These are phyloP conservation scores for Halesus radiatus DNA, from an alignment of 1,140 invertebrate species.

Conservation along the genomic window DNA sequence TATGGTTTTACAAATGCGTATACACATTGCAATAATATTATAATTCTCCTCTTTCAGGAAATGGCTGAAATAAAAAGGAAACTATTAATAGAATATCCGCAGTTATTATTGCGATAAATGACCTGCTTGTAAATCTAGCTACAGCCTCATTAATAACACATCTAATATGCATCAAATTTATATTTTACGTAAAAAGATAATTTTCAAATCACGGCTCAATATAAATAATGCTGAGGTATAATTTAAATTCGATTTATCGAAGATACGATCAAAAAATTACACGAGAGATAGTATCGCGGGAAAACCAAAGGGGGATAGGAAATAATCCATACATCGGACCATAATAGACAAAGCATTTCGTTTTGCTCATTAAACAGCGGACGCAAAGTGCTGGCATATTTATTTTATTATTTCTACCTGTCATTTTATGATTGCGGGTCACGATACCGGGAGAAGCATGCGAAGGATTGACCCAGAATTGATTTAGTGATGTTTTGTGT, in stretches of 20 bases:
- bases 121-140: too few species aligned
- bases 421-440: conserved; percentile 39
- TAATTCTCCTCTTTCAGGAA: too few species aligned
- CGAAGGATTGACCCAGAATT: conserved; percentile 53
- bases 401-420: conserved; percentile 46
- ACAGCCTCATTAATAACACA: conserved; percentile 29
- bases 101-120: too few species aligned
- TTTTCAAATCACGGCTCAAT: conserved; percentile 20
- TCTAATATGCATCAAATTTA: conserved; percentile 23
- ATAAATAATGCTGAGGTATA: conserved; percentile 27
- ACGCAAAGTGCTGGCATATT: conserved; percentile 40
- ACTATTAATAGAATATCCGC: too few species aligned
- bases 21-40: too few species aligned
- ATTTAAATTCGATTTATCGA: conserved; percentile 38
- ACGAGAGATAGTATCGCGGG: not conserved
- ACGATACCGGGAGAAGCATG: conserved; percentile 38
- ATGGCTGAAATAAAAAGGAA: too few species aligned
- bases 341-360: conserved; percentile 39
- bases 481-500: conserved; percentile 37
- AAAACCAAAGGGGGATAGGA: not conserved
- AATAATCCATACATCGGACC: conserved; percentile 29
- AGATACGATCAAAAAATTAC: conserved; percentile 40
- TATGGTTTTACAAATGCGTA: too few species aligned
- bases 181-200: conserved; percentile 7
- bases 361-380: conserved; percentile 38